A percentile compares a stretch with the other conserved stretches of the same genome.
Conservation (phyloP, 2,797 vertebrate species). For the Limnodromus scolopaceus region DNA sequence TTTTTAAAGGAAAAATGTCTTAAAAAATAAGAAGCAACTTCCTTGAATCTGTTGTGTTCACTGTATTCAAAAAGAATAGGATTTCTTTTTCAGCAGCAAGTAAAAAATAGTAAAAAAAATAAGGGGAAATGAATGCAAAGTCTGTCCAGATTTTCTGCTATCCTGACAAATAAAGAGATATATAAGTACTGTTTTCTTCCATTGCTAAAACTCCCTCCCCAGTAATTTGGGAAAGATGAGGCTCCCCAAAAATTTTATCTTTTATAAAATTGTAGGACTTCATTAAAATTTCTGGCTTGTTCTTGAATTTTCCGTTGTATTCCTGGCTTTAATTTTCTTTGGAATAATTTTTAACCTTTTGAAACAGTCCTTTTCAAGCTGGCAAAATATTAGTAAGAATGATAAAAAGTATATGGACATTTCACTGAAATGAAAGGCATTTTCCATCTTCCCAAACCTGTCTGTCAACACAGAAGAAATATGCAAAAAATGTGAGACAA, state of each 20-base stretch:
- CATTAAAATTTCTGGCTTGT: neutral
- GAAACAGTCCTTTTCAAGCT: neutral
- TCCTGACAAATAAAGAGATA: neutral
- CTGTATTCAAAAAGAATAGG: neutral
- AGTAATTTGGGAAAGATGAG: neutral
- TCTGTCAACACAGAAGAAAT: conserved; percentile 49
- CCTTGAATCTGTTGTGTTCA: neutral
- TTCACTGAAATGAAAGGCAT: conserved; percentile 12
- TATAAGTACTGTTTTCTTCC: neutral
- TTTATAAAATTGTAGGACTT: neutral
- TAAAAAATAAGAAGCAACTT: neutral
- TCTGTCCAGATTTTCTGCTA: neutral
- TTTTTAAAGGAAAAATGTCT: neutral
- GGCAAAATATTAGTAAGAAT: neutral
- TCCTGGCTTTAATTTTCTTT: neutral
- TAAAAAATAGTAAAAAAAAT: neutral
- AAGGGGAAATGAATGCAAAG: neutral
- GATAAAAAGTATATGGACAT: neutral
- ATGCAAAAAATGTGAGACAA: conserved; percentile 56
- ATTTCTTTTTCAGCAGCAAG: neutral
- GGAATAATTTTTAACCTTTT: neutral
- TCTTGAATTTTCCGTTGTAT: neutral
- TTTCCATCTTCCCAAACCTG: conserved; percentile 45
- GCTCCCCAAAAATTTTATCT: rapidly evolving
- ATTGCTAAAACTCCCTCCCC: neutral